Evolutionary conservation across 2,797 vertebrate genomes (phyloP), one percentile per base, ranked within the genome.

Genomic region (Eulemur albifrons): DNA sequence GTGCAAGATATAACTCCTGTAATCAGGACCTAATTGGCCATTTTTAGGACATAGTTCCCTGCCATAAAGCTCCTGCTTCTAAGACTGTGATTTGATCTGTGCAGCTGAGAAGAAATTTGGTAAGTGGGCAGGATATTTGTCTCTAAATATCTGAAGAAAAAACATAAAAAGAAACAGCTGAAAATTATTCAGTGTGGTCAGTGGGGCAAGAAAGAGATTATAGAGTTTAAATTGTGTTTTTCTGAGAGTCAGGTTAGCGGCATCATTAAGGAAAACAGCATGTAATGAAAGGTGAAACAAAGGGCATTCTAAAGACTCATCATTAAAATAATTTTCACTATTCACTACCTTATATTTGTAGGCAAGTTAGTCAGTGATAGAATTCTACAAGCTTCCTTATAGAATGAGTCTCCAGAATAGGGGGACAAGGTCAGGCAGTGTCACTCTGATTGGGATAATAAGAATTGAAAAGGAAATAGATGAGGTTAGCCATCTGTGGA

Each of bases 401-500:
- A 94, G 84, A 63, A 88, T 83, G 59, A 73, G 45, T 92, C 70
- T 96, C 81, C 79, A 93, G 94, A 93, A 81, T 17, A 70, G 43
- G 59, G 54, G 90, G 50, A 83, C 94, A 97, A 96, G 94, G 92
- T 96, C 93, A 96, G 85, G 25, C 84, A 95, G 95, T 92, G 81
- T 88, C 88, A 97, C 40, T 97, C 67, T 94, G 82, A 96, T 67
- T 96, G 92, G 67, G 67, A 94, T 97, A 96, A 94, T 96, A 96
- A 93, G 93, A 97, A 94, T 76, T 85, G 92, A 98, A 92, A 96
- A 97, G 1, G 18, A 95, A 98, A 97, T 97, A 96, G 84, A 97
- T 96, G 95, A 81, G 81, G 43, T 97, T 96, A 98, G 93, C 87
- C 97, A 96, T 96, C 97, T 98, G 97, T 96, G 95, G 90, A 96